These are phyloP conservation scores for Callimorpha dominula DNA, from an alignment of 2,888 invertebrate genomes.

Conservation along the genomic window DNA sequence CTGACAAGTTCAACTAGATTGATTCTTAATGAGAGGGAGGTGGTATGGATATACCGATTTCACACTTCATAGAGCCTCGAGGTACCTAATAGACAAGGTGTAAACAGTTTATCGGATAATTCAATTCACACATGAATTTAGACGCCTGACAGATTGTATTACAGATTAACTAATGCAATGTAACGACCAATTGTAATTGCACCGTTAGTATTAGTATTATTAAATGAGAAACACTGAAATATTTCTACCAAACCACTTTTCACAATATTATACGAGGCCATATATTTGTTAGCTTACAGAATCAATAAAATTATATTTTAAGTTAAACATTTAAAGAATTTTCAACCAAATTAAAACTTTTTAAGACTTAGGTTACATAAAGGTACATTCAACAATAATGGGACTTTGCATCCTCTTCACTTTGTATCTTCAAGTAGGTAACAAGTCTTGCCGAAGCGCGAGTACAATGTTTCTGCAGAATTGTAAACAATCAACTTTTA, in stretches of 20 bases:
- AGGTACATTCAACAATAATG: too few relatives aligned
- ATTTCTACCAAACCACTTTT: too few relatives aligned
- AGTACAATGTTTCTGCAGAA: not conserved
- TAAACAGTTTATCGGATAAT: not conserved
- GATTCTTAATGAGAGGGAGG: too few relatives aligned
- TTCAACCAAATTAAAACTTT: too few relatives aligned
- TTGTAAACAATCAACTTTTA: not conserved
- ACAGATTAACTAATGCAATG: not conserved
- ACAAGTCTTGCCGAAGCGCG: not conserved
- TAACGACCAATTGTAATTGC: not conserved
- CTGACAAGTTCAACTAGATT: too few relatives aligned
- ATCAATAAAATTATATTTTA: too few relatives aligned
- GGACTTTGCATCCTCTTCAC: not conserved
- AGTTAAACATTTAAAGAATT: too few relatives aligned
- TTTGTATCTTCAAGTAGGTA: not conserved
- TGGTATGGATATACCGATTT: too few relatives aligned
- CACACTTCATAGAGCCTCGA: not conserved
- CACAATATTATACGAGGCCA: too few relatives aligned
- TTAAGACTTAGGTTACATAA: not conserved
- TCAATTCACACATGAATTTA: not conserved
- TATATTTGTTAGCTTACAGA: too few relatives aligned
- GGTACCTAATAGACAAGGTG: not conserved
- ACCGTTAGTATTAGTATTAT: not conserved
- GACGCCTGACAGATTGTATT: not conserved
- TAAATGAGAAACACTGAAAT: not conserved